Percentiles rank a stretch among this genome's conserved stretches.
phyloP scores from a whole-genome alignment of 2,888 invertebrate species.

The Fragum sueziense region DNA sequence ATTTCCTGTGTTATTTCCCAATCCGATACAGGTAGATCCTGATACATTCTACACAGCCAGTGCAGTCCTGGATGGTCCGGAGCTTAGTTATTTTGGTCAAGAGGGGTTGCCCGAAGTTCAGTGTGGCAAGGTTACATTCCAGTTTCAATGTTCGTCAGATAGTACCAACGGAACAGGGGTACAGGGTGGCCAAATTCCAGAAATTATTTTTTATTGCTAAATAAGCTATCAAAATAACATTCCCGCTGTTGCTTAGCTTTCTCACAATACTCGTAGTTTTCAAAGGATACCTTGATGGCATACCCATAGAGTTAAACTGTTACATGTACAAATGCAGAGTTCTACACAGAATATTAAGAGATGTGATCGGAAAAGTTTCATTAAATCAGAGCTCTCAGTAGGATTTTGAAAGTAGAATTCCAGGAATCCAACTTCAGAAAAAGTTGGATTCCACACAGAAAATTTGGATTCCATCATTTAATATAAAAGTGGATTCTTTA shows the following conservation, averaged over 20 bases:
- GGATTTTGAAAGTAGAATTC: too few species aligned
- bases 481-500: too few species aligned
- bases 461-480: too few species aligned
- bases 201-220: constrained; percentile 92
- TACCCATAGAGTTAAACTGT: too few species aligned
- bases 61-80: constrained; percentile 95
- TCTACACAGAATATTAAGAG: too few species aligned
- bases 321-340: too few species aligned
- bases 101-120: constrained; percentile 97
- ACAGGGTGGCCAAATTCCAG: constrained; percentile 98
- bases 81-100: constrained; percentile 97
- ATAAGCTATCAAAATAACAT: background rate
- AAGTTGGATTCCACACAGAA: too few species aligned
- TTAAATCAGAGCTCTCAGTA: too few species aligned
- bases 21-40: constrained; percentile 93
- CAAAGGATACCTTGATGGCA: too few species aligned
- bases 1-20: constrained; percentile 93
- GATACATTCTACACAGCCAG: constrained; percentile 97
- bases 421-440: too few species aligned
- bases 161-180: constrained; percentile 99
- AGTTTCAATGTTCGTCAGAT: constrained; percentile 98
- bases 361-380: too few species aligned
- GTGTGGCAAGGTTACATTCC: constrained; percentile 94
- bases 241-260: background rate
- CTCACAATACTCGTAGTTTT: background rate